Base-by-base conservation (phyloP, 2,797 vertebrate species). In the Agapornis canus region DNA sequence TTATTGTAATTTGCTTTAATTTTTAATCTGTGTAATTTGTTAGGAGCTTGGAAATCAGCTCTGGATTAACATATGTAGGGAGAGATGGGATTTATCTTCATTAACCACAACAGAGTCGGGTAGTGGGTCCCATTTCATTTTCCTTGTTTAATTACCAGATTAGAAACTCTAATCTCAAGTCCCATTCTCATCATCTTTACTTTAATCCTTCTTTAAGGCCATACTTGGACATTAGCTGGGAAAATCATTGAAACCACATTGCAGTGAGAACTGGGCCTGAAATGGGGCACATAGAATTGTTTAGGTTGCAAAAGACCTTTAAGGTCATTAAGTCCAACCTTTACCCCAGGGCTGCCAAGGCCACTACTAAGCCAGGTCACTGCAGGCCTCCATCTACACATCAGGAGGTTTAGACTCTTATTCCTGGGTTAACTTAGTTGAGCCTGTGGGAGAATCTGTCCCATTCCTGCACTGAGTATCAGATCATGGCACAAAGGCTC, bases 51-150 rank as follows among this genome's bases (percentile, higher is more conserved):
- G 25, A 87, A 70, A 94, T 10, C 82, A 94, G 87, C 91, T 93
- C 84, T 45, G 89, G 85, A 87, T 94, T 94, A 95, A 66, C 85
- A 54, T 27, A 52, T 39, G 63, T 35, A 71, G 64, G 16, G 39
- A 16, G 89, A 27, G 48, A 29, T 51, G 52, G 89, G 39, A 87
- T 96, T 92, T 35, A 35, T 96, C 91, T 94, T 96, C 94, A 92
- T 95, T 94, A 92, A n/a, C 23, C 32, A 47, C 13, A 79, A 39
- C 25, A 35, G 80, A 82, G 61, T 31, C 31, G 12, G 48, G 64
- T 8, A 59, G 65, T 35, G 76, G 66, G 39, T 60, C 64, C 82
- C 3, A 4, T 42, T 90, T 48, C 3, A 19, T 52, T 91, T 78
- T 25, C 71, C 35, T 87, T 37, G 31, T 52, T 63, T 54, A 88